phyloP scores from a whole-genome alignment of 2,797 vertebrate species.

The Melanotaenia pygmaea region DNA sequence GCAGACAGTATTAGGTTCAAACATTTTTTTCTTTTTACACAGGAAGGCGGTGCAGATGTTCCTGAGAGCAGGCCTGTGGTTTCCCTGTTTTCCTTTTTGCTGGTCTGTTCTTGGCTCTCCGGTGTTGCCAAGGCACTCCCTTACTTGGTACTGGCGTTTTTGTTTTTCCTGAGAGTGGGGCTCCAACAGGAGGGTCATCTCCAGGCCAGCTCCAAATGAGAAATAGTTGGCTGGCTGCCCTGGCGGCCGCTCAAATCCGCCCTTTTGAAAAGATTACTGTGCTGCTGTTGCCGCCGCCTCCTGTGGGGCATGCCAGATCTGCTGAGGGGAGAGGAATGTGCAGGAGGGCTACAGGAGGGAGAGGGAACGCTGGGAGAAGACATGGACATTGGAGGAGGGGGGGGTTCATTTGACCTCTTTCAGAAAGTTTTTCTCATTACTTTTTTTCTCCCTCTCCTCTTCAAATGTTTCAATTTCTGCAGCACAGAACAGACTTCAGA shows the following conservation, averaged over 20 bases:
- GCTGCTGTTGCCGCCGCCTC: slow-evolving; percentile 80
- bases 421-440: slow-evolving; percentile 80
- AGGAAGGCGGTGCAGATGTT: slow-evolving; percentile 84
- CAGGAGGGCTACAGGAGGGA: slow-evolving; percentile 71
- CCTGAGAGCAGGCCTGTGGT: slow-evolving; percentile 75
- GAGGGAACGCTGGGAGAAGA: slow-evolving; percentile 32
- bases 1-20: slow-evolving; percentile 79
- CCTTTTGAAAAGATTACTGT: slow-evolving; percentile 86
- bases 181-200: slow-evolving; percentile 85
- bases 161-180: slow-evolving; percentile 80
- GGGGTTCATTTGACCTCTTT: slow-evolving; percentile 78
- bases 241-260: slow-evolving; percentile 84
- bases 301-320: slow-evolving; percentile 81
- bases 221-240: slow-evolving; percentile 83
- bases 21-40: slow-evolving; percentile 63
- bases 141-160: slow-evolving; percentile 74
- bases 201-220: slow-evolving; percentile 85
- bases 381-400: slow-evolving; percentile 30
- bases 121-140: slow-evolving; percentile 79
- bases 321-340: slow-evolving; percentile 82
- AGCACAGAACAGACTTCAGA: slow-evolving; percentile 61
- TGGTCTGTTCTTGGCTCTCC: slow-evolving; percentile 71
- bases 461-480: slow-evolving; percentile 72
- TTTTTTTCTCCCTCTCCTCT: slow-evolving; percentile 66
- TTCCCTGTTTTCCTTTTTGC: slow-evolving; percentile 78